Percentiles rank a stretch among this genome's conserved stretches.
phyloP scores from a whole-genome alignment of 2,888 invertebrate genomes.

The Macrostomum cliftonense region DNA sequence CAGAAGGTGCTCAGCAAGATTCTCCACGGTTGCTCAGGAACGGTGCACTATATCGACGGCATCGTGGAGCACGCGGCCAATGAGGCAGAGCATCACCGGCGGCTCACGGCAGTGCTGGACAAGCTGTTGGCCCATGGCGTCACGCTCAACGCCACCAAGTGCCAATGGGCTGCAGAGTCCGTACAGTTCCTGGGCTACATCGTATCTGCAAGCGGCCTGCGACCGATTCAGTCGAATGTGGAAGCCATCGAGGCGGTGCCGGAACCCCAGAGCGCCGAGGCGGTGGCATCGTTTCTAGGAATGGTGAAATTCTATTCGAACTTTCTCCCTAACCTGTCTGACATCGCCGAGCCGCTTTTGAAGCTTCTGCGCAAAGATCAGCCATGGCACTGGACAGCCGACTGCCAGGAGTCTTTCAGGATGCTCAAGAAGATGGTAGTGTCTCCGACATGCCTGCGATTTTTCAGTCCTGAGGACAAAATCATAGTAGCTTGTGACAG shows the following conservation, averaged over 20 bases:
- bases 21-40: not conserved
- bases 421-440: slow-evolving; percentile 12
- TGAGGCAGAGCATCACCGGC: too few species aligned
- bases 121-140: too few species aligned
- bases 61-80: not conserved
- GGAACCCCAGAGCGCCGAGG: slow-evolving; percentile 2
- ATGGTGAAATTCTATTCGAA: slow-evolving; percentile 14
- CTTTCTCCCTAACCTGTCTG: slow-evolving; percentile 13
- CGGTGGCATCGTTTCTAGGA: slow-evolving; percentile 12
- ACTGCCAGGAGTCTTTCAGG: slow-evolving; percentile 13
- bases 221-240: not conserved
- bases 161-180: too few species aligned
- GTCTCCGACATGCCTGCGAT: slow-evolving; percentile 13
- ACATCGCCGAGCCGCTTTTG: slow-evolving; percentile 12
- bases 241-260: slow-evolving; percentile 1
- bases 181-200: too few species aligned
- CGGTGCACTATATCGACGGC: slow-evolving; percentile 1
- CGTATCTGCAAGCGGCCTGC: not conserved
- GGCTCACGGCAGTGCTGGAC: too few species aligned
- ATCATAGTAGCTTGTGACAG: slow-evolving; percentile 15
- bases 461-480: slow-evolving; percentile 12
- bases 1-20: too few species aligned
- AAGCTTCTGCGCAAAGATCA: slow-evolving; percentile 4
- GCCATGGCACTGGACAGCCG: slow-evolving; percentile 13
- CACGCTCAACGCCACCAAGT: too few species aligned